Evolutionary conservation across 2,888 invertebrate species (phyloP).

Genomic region (Phyto melanocephala): DNA sequence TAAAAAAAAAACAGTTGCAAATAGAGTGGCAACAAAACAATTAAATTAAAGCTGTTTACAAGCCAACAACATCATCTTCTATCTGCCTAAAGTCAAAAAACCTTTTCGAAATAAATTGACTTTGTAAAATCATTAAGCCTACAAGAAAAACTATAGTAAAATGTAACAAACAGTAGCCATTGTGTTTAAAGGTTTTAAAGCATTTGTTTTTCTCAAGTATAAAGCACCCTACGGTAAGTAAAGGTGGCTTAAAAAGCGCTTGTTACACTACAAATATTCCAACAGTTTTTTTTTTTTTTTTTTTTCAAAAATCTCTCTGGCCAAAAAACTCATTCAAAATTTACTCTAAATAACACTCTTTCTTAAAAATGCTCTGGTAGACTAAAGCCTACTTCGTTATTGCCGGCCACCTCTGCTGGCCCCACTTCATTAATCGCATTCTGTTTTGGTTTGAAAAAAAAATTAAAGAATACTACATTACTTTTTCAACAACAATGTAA

Average conservation of each 20-base stretch:
- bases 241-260: too few relatives aligned
- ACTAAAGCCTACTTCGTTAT: too few relatives aligned
- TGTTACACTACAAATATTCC: too few relatives aligned
- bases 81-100: neutral
- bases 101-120: conserved; percentile 39
- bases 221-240: neutral
- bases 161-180: conserved; percentile 36
- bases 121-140: neutral
- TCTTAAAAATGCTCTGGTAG: too few relatives aligned
- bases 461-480: conserved; percentile 3
- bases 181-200: conserved; percentile 37
- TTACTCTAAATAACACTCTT: too few relatives aligned
- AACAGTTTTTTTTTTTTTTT: too few relatives aligned
- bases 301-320: too few relatives aligned
- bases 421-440: neutral
- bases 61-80: conserved; percentile 20
- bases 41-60: conserved; percentile 56
- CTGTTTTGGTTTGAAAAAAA: neutral
- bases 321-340: too few relatives aligned
- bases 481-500: conserved; percentile 50
- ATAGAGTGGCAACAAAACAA: conserved; percentile 56
- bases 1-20: conserved; percentile 5
- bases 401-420: too few relatives aligned
- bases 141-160: neutral
- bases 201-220: neutral